Evolutionary conservation across 64 coral and sea anemone genomes (phyloP), one percentile per base, ranked within the genome.

Genomic region (Catalaphyllia jardinei): DNA sequence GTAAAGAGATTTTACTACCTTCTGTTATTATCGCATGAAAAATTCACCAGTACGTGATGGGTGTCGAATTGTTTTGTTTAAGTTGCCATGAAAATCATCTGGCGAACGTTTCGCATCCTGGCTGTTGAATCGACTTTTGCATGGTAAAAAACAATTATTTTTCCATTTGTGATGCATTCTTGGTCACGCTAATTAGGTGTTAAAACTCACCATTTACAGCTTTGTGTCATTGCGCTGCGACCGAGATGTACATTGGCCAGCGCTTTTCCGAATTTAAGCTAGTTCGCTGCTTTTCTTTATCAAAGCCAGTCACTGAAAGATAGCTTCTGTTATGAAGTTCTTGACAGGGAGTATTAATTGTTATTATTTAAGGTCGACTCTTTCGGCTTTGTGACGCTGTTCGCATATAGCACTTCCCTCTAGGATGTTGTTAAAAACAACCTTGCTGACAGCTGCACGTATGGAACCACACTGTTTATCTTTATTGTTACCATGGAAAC

Each of bases 71-170:
- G 81, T 71, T 69, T 85, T 51, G 38, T 69, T 85, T 65, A 15
- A 85, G 81, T 85, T 71, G 81, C 81, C 14, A 69, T 71, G 81
- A 85, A 85, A 85, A 51, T 27, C 33, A 22, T 69, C 46, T 85
- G 31, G 50, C 27, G 1, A 71, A 52, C 12, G 10, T 10, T 67
- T 14, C 62, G 13, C 38, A 71, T 69, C 39, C 76, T 85, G 24
- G 24, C 20, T 71, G 65, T 14, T 13, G 62, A 64, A 71, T 51
- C 81, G 60, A 85, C 81, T 85, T 85, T 71, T 71, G 62, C 52
- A 39, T 71, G 12, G 62, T 22, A 2, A 57, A n/a, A 1, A 28
- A 20, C 76, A 79, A 79, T 79, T 79, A 79, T 52, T 79, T 77
- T 59, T 79, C 51, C 76, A 79, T 79, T 79, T 79, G 14, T 50